Base-by-base conservation (phyloP, 2,113 vertebrate genomes). In the Crotalus helleri region DNA sequence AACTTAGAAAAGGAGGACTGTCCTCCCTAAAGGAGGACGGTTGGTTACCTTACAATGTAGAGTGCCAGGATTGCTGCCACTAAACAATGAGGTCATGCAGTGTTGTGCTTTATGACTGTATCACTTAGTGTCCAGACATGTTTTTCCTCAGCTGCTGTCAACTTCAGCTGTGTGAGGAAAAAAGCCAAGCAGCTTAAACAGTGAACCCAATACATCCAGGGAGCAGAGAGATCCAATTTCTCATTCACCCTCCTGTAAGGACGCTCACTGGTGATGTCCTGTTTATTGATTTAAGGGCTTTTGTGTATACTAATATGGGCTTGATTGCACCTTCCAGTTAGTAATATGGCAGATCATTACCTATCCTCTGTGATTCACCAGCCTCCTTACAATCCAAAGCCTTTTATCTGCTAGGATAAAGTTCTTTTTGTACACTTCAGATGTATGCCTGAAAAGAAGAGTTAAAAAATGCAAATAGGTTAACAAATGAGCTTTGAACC, bases 401-500 rank as follows among this genome's bases (percentile, higher is more conserved):
- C 6, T 90, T 53, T 90, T 90, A 54, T 81, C 86, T 94, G 13
- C 24, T 91, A 86, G 1, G 9, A 46, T 19, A 91, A 93, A 89
- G 46, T 33, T 95, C 6, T 90, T 94, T 92, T 92, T 93, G 94
- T 92, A 88, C 44, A 51, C 9, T n/a, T 90, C 17, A 92, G 92
- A 91, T 33, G 90, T 95, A 90, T 90, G 94, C 89, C 94, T 53
- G 93, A 94, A 81, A 94, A 86, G 87, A 92, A 90, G 94, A 29
- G 5, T 13, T 69, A 69, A 69, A 93, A 93, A 85, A 46, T 94
- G 61, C 91, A 93, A 58, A 54, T 87, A 89, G 74, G 88, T 91
- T 94, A 96, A 92, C 33, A 93, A 19, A 89, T 96, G 95, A 97
- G 94, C 57, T 95, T 96, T 97, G 90, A 95, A 94, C 95, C 94